Conservation (phyloP, 1,140 invertebrate species). For the Choristoneura fumiferana region DNA sequence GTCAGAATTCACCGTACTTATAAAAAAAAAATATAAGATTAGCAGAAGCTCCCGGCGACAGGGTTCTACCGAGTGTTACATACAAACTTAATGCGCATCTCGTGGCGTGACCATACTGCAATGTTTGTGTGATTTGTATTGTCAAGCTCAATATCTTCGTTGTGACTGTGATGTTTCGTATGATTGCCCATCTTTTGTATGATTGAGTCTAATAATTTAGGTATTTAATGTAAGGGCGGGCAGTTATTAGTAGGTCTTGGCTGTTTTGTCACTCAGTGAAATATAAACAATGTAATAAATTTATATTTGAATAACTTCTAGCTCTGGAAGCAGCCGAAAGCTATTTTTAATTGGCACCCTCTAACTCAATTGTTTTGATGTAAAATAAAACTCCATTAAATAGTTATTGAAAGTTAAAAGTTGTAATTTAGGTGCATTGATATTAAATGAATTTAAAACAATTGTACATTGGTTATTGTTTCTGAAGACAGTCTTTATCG, state of each 20-base stretch:
- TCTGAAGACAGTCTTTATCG: slow-evolving; percentile 44
- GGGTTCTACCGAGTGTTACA: too few species aligned
- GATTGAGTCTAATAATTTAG: slow-evolving; percentile 21
- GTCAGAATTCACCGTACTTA: too few species aligned
- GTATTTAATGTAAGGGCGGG: neutral
- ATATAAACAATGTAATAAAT: neutral
- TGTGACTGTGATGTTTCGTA: slow-evolving; percentile 30
- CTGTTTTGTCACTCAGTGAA: neutral
- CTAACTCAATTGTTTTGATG: slow-evolving; percentile 3
- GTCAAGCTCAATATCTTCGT: slow-evolving; percentile 45
- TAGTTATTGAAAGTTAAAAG: slow-evolving; percentile 4
- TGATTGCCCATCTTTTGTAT: slow-evolving; percentile 27
- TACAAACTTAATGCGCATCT: too few species aligned
- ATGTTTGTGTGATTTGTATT: slow-evolving; percentile 27
- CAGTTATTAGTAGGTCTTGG: neutral
- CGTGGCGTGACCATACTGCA: slow-evolving; percentile 6
- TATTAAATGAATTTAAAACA: slow-evolving; percentile 33
- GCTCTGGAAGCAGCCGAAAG: neutral
- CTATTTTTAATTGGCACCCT: neutral
- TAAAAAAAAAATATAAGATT: too few species aligned
- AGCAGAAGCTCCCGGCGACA: too few species aligned
- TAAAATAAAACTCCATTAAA: neutral
- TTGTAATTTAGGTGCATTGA: slow-evolving; percentile 20
- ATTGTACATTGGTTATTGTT: slow-evolving; percentile 48
- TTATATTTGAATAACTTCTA: too few species aligned